A percentile compares a stretch with the other conserved stretches of the same genome.
phyloP scores from a whole-genome alignment of 2,888 invertebrate species.

The Gonocerus acuteangulatus region DNA sequence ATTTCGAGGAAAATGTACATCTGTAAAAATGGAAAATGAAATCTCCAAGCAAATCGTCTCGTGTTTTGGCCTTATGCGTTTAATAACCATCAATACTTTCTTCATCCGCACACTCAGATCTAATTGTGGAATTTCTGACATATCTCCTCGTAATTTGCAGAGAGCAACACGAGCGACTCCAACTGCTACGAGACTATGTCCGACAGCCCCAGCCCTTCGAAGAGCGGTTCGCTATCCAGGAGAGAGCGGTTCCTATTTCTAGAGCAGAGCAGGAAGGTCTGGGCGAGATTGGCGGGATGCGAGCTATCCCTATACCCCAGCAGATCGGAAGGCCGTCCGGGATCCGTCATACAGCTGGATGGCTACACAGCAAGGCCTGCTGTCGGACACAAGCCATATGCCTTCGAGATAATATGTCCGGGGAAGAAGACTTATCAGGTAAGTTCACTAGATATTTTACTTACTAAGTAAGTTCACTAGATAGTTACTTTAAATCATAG shows the following conservation, averaged over 20 bases:
- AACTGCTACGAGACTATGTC: constrained; percentile 30
- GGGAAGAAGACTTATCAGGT: constrained; percentile 42
- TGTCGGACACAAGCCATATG: constrained; percentile 37
- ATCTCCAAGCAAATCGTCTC: too few relatives aligned
- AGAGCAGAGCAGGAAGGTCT: constrained; percentile 39
- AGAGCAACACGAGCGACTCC: not conserved
- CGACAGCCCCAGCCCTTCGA: constrained; percentile 29
- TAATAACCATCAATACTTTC: too few relatives aligned
- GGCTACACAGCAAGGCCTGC: constrained; percentile 39
- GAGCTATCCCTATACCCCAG: constrained; percentile 39
- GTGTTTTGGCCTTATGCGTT: too few relatives aligned
- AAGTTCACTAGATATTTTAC: too few relatives aligned
- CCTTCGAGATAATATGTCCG: constrained; percentile 41
- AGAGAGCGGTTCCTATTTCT: constrained; percentile 40
- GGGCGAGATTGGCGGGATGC: constrained; percentile 39
- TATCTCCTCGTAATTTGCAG: too few relatives aligned
- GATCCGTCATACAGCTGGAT: constrained; percentile 37
- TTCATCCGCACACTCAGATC: too few relatives aligned
- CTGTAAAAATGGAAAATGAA: too few relatives aligned
- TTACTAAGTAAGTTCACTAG: too few relatives aligned
- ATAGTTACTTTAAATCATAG: too few relatives aligned
- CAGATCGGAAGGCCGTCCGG: constrained; percentile 39
- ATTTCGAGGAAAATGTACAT: too few relatives aligned
- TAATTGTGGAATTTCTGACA: too few relatives aligned
- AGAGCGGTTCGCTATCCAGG: constrained; percentile 39